Evolutionary conservation across 2,797 vertebrate genomes (phyloP), one percentile per base, ranked within the genome.

Genomic region (Phrynocephalus forsythii): DNA sequence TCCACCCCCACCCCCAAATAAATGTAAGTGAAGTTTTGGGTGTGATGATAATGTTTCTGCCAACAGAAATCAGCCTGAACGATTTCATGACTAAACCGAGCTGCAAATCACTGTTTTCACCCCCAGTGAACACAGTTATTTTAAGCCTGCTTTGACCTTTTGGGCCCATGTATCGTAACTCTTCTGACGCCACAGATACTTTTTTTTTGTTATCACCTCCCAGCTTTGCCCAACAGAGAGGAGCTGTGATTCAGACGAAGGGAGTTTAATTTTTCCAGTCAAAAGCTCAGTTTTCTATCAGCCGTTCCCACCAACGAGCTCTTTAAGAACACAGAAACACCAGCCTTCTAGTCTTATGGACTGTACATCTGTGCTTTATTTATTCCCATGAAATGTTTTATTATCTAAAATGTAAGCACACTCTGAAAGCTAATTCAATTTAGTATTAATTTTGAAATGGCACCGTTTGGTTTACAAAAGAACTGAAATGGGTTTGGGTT

Each of bases 401-500:
- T 83, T 50, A 67, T 90, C 28, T 2, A 1, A 63, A 88, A 86
- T 73, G 76, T 20, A 89, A 86, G 30, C 28, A 13, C 56, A 0
- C 60, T 77, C 88, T 20, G 68, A 81, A 68, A 67, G 20, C 50
- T 90, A 88, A 88, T 86, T 82, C 66, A 33, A 63, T 88, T 92
- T 92, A 63, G 50, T 73, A 18, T 50, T 92, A 6, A 22, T 92
- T 92, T 89, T 0, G n/a, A 81, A 85, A 82, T 33, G 13, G 60
- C 33, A 18, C 24, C 0, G 0, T 28, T 90, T 83, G 0, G 33
- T 89, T 93, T 92, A 79, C 63, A 10, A 10, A 84, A 79, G 84
- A 86, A 78, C 83, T 91, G 88, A 86, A 67, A 80, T 72, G 88
- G 82, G 63, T 88, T 82, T 83, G 88, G 84, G 85, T 44, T 18